These are phyloP conservation scores for Galaxias olidus DNA, from an alignment of 2,797 vertebrate species.

Conservation along the genomic window DNA sequence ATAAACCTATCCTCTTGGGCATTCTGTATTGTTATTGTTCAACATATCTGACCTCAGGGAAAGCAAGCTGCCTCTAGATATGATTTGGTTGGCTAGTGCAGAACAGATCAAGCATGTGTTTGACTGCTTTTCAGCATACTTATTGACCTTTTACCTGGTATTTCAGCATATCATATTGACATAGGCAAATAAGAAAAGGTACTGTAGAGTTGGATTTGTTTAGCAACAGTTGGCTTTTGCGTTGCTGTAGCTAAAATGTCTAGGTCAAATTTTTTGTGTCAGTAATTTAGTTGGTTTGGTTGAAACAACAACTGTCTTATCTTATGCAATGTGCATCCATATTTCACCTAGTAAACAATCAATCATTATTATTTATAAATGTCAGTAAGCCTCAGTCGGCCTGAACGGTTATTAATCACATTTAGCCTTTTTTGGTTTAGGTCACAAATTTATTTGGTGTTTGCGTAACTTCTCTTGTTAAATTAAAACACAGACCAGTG, in stretches of 20 bases:
- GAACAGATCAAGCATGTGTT: neutral
- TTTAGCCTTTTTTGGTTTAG: neutral
- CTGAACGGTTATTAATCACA: too few species aligned
- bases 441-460: neutral
- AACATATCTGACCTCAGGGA: neutral
- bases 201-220: neutral
- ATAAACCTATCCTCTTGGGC: too few species aligned
- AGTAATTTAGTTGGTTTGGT: too few species aligned
- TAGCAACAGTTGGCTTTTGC: neutral
- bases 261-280: too few species aligned
- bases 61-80: neutral
- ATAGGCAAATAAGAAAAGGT: slow-evolving; percentile 7
- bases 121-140: neutral
- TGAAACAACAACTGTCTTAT: too few species aligned
- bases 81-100: neutral
- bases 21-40: too few species aligned
- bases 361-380: too few species aligned
- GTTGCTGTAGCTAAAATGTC: neutral
- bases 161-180: slow-evolving; percentile 3
- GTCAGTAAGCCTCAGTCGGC: too few species aligned
- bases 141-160: neutral
- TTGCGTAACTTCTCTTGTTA: neutral
- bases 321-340: too few species aligned
- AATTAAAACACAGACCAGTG: too few species aligned
- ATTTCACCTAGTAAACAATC: too few species aligned